A percentile compares a stretch with the other conserved stretches of the same genome.
Evolutionary conservation across 2,113 vertebrate genomes (phyloP).

Genomic region (Artemisiospiza belli): DNA sequence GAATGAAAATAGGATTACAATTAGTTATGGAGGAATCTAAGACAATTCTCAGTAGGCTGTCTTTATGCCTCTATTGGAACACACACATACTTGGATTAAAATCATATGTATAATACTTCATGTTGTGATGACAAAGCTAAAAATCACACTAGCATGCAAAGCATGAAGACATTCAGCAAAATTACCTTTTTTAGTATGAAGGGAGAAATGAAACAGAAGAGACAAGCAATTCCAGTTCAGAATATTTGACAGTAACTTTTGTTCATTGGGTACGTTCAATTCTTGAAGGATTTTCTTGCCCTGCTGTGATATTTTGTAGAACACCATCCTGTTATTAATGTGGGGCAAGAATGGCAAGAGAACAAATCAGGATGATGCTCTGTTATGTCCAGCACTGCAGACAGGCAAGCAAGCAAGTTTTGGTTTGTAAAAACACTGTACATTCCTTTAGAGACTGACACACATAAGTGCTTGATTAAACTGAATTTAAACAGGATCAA

Average conservation of each 20-base stretch:
- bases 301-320: neutral
- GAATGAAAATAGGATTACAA: neutral
- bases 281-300: neutral
- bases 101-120: neutral
- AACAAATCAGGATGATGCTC: neutral
- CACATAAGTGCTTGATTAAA: neutral
- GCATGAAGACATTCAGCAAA: neutral
- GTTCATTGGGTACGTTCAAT: fast-evolving
- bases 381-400: neutral
- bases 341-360: neutral
- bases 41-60: neutral
- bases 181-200: neutral
- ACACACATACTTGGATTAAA: neutral
- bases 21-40: neutral
- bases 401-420: neutral
- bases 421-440: neutral
- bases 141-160: neutral
- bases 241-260: neutral
- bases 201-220: neutral
- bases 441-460: neutral
- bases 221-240: neutral
- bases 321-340: neutral
- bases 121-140: neutral
- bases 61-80: neutral
- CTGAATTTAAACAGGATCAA: neutral